Evolutionary conservation across 1,140 invertebrate species (phyloP).

Genomic region (Papilio helenus): DNA sequence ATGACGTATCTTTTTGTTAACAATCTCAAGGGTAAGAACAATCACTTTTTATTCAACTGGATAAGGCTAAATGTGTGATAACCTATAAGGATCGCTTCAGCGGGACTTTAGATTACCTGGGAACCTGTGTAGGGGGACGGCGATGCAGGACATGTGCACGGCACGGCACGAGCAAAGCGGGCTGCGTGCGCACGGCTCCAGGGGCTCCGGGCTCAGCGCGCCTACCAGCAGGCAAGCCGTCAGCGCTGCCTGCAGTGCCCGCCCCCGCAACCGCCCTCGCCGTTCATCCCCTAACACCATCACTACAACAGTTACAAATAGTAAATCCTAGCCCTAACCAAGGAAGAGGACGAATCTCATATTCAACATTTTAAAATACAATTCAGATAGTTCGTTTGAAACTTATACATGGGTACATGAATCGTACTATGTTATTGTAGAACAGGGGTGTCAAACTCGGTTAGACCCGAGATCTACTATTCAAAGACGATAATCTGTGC

Average conservation of each 20-base stretch:
- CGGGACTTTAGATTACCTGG: conserved; percentile 62
- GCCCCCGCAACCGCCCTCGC: conserved; percentile 69
- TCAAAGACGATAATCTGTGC: too few species aligned
- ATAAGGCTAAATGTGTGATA: not conserved
- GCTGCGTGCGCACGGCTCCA: conserved; percentile 75
- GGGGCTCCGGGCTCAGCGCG: conserved; percentile 65
- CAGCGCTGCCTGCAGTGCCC: conserved; percentile 72
- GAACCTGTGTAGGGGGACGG: conserved; percentile 78
- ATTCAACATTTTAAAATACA: too few species aligned
- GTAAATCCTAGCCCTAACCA: not conserved
- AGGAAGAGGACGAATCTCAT: too few species aligned
- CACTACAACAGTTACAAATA: conserved; percentile 52
- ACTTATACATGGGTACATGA: too few species aligned
- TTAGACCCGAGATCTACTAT: too few species aligned
- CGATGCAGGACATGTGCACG: conserved; percentile 79
- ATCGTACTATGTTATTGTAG: too few species aligned
- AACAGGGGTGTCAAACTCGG: too few species aligned
- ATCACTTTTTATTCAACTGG: not conserved
- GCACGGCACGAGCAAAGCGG: conserved; percentile 77
- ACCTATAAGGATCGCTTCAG: not conserved
- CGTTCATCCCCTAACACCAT: conserved; percentile 78
- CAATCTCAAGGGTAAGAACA: too few species aligned
- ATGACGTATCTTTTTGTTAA: too few species aligned
- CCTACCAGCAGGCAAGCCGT: conserved; percentile 67
- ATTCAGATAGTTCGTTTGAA: too few species aligned